These are phyloP conservation scores for Passer domesticus DNA, from an alignment of 2,113 vertebrate species.

Conservation along the genomic window DNA sequence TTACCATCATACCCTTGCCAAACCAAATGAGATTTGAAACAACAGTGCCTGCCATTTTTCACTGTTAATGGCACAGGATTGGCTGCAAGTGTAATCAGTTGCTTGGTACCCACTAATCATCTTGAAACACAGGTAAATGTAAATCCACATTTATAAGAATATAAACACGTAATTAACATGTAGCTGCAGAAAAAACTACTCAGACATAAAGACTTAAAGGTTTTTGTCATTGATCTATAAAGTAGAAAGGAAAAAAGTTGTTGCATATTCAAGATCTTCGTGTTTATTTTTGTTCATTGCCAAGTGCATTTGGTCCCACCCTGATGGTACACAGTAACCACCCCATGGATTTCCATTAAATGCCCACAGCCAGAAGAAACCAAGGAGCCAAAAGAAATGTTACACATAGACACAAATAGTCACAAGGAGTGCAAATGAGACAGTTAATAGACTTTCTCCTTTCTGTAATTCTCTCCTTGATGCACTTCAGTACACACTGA, in stretches of 20 bases:
- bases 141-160: conserved; percentile 53
- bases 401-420: neutral
- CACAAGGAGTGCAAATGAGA: neutral
- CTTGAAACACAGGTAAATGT: conserved; percentile 56
- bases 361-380: neutral
- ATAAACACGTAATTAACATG: conserved; percentile 7
- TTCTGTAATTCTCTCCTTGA: neutral
- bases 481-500: neutral
- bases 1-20: conserved; percentile 41
- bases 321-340: neutral
- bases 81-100: conserved; percentile 71
- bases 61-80: conserved; percentile 71
- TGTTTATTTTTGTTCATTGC: neutral
- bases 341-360: neutral
- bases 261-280: neutral
- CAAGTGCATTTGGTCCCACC: neutral
- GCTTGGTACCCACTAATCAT: conserved; percentile 71
- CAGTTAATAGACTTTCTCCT: neutral
- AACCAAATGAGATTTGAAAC: conserved; percentile 67
- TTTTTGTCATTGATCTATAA: neutral
- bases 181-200: neutral
- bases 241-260: neutral
- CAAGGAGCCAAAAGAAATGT: neutral
- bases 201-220: neutral
- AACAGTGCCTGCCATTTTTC: conserved; percentile 66